Base-by-base conservation (phyloP, 2,113 vertebrate genomes). In the Xyrauchen texanus region DNA sequence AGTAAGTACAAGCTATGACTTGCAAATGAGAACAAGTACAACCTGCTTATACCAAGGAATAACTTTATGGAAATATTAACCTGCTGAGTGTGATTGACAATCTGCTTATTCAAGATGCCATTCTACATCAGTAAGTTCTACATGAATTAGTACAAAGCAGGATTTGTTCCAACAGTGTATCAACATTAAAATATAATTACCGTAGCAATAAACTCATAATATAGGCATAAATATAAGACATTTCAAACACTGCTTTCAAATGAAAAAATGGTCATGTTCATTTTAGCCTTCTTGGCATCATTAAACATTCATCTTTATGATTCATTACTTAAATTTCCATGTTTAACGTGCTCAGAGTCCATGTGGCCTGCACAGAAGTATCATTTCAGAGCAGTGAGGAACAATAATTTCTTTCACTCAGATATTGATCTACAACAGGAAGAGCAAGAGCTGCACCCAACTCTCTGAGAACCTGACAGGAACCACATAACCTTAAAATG, bases 381-480 rank as follows among this genome's bases (percentile, higher is more conserved):
- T 3, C 21, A 62, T 75, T 69, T 34, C 65, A 57, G 15, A 47
- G 65, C 78, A 76, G 65, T 71, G 67, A 13, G 63, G 12, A 76
- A 76, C 61, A 76, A 76, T 76, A 62, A 69, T 51, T 57, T 62
- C 72, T 82, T 79, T 85, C 67, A 71, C 21, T 52, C 44, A 82
- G 77, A 79, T 72, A 68, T 34, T 65, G 49, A 84, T 71, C 83
- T 78, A 74, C 79, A 78, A 78, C 83, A 79, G 79, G 79, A 84
- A 81, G 74, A 55, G 62, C 67, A 55, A 53, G 63, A 63, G 71
- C 83, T 81, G 76, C 76, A 71, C 83, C 83, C 83, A 67, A n/a
- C 66, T 64, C 63, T 62, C 47, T 15, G 49, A 68, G 46, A 78
- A 61, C 60, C 44, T 4, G 63, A 65, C 7, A 12, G 46, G 55